Conservation (phyloP, 2,113 vertebrate genomes). For the Oxygymnocypris stewartii region DNA sequence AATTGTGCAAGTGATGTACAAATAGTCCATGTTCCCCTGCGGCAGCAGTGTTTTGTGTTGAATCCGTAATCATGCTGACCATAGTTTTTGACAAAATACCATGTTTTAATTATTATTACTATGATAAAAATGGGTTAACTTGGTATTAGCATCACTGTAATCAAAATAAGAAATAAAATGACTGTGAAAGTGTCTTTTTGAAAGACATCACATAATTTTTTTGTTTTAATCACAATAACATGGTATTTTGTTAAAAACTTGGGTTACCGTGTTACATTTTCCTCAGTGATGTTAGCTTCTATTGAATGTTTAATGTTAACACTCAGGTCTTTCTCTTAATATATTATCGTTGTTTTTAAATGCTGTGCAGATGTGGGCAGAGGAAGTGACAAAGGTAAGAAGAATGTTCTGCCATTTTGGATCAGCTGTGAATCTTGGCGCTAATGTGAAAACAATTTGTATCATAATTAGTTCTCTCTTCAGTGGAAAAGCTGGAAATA, state of each 20-base stretch:
- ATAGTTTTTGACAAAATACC: constrained; percentile 1
- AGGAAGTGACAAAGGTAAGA: constrained; percentile 96
- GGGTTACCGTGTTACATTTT: neutral
- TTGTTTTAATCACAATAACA: too few relatives aligned
- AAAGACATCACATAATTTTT: neutral
- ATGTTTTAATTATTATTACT: neutral
- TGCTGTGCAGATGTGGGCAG: constrained; percentile 92
- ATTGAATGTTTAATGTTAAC: neutral
- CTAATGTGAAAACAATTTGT: neutral
- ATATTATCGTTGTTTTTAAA: constrained; percentile 77
- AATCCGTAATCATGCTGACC: neutral
- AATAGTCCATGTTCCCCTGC: neutral
- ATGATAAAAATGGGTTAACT: neutral
- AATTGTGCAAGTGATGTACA: neutral
- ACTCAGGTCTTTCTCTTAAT: constrained; percentile 66
- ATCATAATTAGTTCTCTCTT: neutral
- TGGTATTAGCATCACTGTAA: neutral
- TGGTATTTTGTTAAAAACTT: neutral
- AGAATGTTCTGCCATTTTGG: constrained; percentile 71
- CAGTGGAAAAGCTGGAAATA: neutral
- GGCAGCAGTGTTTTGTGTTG: neutral
- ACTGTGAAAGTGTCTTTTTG: neutral
- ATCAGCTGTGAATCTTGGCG: constrained; percentile 27
- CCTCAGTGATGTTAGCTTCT: neutral
- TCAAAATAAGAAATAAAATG: neutral